Percentiles rank a stretch among this genome's conserved stretches.
Conservation (phyloP, 2,888 invertebrate genomes). For the Caradrina clavipalpis region DNA sequence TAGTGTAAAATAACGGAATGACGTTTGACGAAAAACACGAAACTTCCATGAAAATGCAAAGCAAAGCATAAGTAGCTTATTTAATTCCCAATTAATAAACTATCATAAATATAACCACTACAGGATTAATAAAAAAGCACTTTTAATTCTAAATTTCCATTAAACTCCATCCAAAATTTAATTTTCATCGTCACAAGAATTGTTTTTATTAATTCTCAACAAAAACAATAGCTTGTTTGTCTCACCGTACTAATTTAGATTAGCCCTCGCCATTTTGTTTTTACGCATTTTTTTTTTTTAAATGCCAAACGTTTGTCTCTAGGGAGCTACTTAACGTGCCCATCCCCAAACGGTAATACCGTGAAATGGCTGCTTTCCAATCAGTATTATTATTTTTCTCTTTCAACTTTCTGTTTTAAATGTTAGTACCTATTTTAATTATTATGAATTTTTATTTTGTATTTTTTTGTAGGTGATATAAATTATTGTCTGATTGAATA, state of each 20-base stretch:
- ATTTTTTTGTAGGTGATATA: no score
- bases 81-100: not conserved
- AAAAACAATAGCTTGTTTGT: conserved; percentile 60
- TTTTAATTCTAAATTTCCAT: not conserved
- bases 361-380: conserved; percentile 70
- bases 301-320: conserved; percentile 82
- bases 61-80: not conserved
- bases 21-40: no score
- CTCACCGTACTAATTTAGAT: conserved; percentile 85
- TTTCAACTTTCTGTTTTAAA: conserved; percentile 34
- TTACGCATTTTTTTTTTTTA: conserved; percentile 81
- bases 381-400: conserved; percentile 63
- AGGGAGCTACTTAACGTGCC: conserved; percentile 77
- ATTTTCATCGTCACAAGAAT: not conserved
- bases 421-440: conserved; percentile 18
- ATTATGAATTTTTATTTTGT: not conserved
- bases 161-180: conserved; percentile 5
- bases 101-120: not conserved
- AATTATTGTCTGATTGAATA: no score
- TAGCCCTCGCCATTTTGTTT: conserved; percentile 81
- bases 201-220: conserved; percentile 14
- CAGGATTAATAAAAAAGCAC: not conserved
- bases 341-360: conserved; percentile 71
- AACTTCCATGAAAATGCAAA: no score
- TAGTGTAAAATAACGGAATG: no score